Evolutionary conservation across 2,797 vertebrate species (phyloP), one percentile per base, ranked within the genome.

Genomic region (Todus mexicanus): DNA sequence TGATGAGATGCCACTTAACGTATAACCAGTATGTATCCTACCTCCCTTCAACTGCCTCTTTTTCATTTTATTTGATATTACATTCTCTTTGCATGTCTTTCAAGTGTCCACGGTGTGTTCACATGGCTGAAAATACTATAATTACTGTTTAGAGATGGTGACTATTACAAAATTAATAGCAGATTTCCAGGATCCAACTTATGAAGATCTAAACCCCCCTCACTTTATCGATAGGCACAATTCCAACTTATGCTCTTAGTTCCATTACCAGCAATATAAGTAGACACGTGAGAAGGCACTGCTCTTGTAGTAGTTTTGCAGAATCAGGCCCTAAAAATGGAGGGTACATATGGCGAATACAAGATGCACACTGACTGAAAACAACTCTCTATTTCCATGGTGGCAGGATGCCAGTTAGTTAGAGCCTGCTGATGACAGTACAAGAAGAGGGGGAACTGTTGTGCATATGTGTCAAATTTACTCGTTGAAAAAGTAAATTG

Each of bases 401-500:
- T 54, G 82, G 90, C 65, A 61, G 59, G 77, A 35, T 51, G 72
- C 74, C 87, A 92, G 71, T 48, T 63, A 64, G 51, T 47, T 63
- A 33, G 64, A 42, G 56, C 35, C 59, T 85, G 75, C 42, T 93
- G 87, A 50, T 65, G 64, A 81, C 4, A 35, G 75, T 61, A 87
- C 11, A 72, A 88, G 77, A 60, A 45, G 82, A 97, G 75, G 43
- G 80, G 88, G 64, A 96, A 93, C 60, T 51, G 61, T 80, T 64
- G 79, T 15, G 15, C 40, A 54, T 29, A 64, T 61, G 61, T 93
- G 79, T 64, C 61, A 91, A 83, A 94, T 61, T 31, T 90, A 87
- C 50, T 77, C 68, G 57, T 70, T 85, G 70, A 71, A 91, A 96
- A 94, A 87, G 77, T 61, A 90, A 95, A 90, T 51, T 76, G 69